Base-by-base conservation (phyloP, 2,113 vertebrate genomes). In the Synodontis membranacea region DNA sequence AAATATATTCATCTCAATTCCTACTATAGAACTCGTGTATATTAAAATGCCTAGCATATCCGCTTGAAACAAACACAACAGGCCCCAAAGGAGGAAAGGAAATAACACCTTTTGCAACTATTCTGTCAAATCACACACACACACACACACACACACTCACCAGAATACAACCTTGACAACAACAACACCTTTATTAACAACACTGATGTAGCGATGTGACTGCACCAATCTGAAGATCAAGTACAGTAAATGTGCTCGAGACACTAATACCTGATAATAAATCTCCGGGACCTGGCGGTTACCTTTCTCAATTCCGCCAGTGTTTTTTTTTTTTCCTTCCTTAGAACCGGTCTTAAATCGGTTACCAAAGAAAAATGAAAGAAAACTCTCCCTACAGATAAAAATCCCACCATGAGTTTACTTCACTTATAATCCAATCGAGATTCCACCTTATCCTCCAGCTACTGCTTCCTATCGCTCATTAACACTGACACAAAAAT, bases 391-490 rank as follows among this genome's bases (percentile, higher is more conserved):
- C 4, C 10, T 28, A 39, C 17, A 80, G 50, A 80, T 28, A 80
- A 58, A 79, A 79, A 34, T 34, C 52, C 76, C 11, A 48, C 31
- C 23, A 4, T 34, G 21, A 28, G 78, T 80, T 58, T 80, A 58
- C 37, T 56, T 80, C 50, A 48, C 74, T 1, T 50, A 25, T 31
- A 76, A 76, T 46, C 46, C 28, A n/a, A 78, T 19, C 52, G 46
- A 31, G n/a, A 31, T 78, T 52, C 75, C 48, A 12, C 11, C n/a
- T 52, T 54, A n/a, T 54, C 48, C 48, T 58, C 11, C 78, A 80
- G 78, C 78, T 80, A 19, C 52, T 42, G 78, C 34, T 56, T 80
- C 34, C 21, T 80, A 80, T 58, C 52, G 58, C 78, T 80, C 78
- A 58, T 80, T 58, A 80, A 39, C 52, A 7, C 34, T 80, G 52